Conservation (phyloP, 2,888 invertebrate genomes). For the Temnothorax unifasciatus region DNA sequence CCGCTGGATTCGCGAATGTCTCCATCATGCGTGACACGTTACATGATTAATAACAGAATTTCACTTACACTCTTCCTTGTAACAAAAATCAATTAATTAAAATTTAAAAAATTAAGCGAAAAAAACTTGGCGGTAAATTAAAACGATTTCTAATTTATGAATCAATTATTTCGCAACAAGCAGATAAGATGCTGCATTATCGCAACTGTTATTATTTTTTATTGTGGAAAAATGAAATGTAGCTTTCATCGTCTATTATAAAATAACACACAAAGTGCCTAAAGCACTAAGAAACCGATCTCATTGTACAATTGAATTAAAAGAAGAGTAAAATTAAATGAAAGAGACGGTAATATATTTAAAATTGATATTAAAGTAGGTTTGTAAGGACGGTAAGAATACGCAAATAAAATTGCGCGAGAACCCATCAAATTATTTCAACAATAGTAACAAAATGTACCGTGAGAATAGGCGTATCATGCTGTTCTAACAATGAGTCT, state of each 20-base stretch:
- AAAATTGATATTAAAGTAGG: neutral
- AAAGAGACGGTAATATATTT: neutral
- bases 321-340: neutral
- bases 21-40: neutral
- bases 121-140: neutral
- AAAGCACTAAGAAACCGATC: neutral
- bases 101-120: neutral
- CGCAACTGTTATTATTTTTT: neutral
- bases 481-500: conserved; percentile 7
- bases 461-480: conserved; percentile 20
- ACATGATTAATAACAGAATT: neutral
- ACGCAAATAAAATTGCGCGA: conserved; percentile 7
- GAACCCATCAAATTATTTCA: conserved; percentile 4
- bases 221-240: neutral
- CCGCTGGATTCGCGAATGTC: neutral
- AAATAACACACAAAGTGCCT: neutral
- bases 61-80: neutral
- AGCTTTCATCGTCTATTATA: neutral
- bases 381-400: neutral
- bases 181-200: neutral
- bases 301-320: neutral
- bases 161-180: conserved; percentile 12
- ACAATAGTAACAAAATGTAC: conserved; percentile 45
- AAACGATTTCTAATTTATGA: neutral
- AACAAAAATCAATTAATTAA: neutral